Conservation (phyloP, 2,113 vertebrate genomes). For the Rhinichthys klamathensis region DNA sequence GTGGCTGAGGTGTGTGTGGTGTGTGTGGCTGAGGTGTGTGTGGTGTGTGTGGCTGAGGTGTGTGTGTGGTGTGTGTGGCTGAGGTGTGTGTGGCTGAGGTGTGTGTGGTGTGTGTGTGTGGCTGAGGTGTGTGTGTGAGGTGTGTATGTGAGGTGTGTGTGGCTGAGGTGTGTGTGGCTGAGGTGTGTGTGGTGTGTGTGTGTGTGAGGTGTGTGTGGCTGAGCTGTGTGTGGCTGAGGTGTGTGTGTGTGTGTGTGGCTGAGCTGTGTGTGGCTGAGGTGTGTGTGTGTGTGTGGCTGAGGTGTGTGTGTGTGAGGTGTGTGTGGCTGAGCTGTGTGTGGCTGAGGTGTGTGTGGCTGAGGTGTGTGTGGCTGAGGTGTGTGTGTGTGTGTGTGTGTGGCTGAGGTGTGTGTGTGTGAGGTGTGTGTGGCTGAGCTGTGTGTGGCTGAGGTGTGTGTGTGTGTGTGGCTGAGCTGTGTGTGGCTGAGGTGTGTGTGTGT, state of each 20-base stretch:
- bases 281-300: not conserved
- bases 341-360: no score
- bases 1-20: not conserved
- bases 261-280: not conserved
- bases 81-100: not conserved
- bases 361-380: not conserved
- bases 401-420: not conserved
- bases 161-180: not conserved
- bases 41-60: no score
- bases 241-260: not conserved
- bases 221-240: not conserved
- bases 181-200: not conserved
- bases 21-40: no score
- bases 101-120: not conserved
- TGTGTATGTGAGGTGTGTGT: not conserved
- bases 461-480: not conserved
- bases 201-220: not conserved
- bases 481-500: no score
- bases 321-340: not conserved
- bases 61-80: not conserved
- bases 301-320: not conserved
- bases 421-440: not conserved
- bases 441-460: not conserved
- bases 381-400: no score
- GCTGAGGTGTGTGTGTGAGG: no score